Percentiles rank a stretch among this genome's conserved stretches.
Conservation (phyloP, 1,140 invertebrate genomes). For the Drosophila chauvacae region DNA sequence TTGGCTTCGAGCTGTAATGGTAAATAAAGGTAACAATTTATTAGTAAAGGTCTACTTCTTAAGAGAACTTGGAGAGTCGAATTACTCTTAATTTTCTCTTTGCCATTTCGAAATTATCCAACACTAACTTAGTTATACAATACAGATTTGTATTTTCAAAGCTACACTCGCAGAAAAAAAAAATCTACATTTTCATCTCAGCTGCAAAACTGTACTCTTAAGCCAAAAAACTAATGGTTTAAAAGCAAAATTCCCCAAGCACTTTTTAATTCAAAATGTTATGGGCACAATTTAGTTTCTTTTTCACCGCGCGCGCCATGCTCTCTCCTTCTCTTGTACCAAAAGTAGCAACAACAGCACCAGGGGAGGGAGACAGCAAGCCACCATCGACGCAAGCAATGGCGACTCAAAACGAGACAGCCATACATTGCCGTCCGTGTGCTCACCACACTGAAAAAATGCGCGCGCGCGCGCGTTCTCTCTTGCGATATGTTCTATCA, state of each 20-base stretch:
- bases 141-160: not conserved
- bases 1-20: slow-evolving; percentile 60
- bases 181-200: slow-evolving; percentile 1
- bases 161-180: slow-evolving; percentile 5
- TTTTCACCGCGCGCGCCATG: slow-evolving; percentile 23
- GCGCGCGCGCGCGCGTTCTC: slow-evolving; percentile 47
- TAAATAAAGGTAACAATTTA: slow-evolving; percentile 1
- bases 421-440: slow-evolving; percentile 25
- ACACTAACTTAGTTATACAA: not conserved
- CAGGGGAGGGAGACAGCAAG: slow-evolving; percentile 16
- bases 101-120: not conserved
- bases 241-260: not conserved
- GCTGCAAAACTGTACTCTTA: slow-evolving; percentile 14
- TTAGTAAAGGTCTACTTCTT: slow-evolving; percentile 1
- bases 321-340: slow-evolving; percentile 14
- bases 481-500: slow-evolving; percentile 6
- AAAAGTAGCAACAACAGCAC: slow-evolving; percentile 10
- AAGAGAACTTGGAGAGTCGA: not conserved
- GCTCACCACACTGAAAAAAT: slow-evolving; percentile 35
- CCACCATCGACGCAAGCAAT: slow-evolving; percentile 35
- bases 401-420: slow-evolving; percentile 53
- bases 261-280: slow-evolving; percentile 29
- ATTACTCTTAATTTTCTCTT: not conserved
- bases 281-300: slow-evolving; percentile 12
- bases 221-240: slow-evolving; percentile 4